Evolutionary conservation across 2,888 invertebrate genomes (phyloP).

Genomic region (Pegoplata infirma): DNA sequence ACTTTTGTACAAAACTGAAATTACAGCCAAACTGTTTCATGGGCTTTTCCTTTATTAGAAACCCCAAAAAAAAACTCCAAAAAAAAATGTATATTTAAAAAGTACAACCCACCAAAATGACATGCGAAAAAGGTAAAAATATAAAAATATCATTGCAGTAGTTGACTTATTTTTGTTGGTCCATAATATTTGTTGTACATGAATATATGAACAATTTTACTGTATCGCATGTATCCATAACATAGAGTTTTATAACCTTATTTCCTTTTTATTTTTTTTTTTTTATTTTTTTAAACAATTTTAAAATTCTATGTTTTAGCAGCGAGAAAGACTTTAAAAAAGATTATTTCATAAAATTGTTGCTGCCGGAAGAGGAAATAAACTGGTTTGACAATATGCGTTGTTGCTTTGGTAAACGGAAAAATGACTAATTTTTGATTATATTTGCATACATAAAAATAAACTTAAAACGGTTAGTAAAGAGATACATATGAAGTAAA

Average conservation of each 20-base stretch:
- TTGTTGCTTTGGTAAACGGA: constrained; percentile 40
- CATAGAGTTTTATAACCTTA: background rate
- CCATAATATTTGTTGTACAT: background rate
- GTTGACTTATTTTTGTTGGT: background rate
- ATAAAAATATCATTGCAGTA: constrained; percentile 6
- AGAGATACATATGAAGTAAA: background rate
- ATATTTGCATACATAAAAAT: constrained; percentile 51
- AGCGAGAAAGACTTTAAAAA: background rate
- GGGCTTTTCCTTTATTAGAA: background rate
- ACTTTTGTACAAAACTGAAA: constrained; percentile 5
- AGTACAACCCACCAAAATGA: constrained; percentile 2
- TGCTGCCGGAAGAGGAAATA: constrained; percentile 58
- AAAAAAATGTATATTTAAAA: constrained; percentile 4
- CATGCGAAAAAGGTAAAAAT: constrained; percentile 8
- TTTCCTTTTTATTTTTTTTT: no score
- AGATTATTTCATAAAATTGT: constrained; percentile 34
- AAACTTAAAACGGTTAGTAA: background rate
- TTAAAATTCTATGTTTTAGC: background rate
- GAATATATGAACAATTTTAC: background rate
- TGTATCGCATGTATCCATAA: background rate
- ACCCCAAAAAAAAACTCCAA: no score
- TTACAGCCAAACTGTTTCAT: background rate
- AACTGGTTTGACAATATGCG: constrained; percentile 57
- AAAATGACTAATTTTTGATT: constrained; percentile 52
- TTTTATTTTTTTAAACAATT: background rate